phyloP scores from a whole-genome alignment of 1,140 invertebrate species.

The Nebria ingens region DNA sequence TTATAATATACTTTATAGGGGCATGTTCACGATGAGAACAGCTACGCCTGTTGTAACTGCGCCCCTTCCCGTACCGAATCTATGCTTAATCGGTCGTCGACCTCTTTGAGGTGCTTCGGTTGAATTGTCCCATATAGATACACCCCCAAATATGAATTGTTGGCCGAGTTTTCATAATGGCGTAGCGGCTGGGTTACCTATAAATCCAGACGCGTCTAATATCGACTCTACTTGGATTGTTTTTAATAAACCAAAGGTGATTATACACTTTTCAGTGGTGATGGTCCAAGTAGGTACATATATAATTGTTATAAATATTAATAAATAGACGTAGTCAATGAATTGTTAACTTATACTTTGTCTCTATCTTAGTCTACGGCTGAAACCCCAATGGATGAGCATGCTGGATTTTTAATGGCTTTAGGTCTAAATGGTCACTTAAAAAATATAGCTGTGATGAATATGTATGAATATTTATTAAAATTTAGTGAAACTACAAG shows the following conservation, averaged over 20 bases:
- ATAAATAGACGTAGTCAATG: too few species aligned
- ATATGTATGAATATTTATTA: constrained; percentile 80
- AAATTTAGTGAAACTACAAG: constrained; percentile 87
- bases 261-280: background rate
- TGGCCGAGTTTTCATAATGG: constrained; percentile 97
- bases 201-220: constrained; percentile 56
- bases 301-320: too few species aligned
- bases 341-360: too few species aligned
- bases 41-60: constrained; percentile 74
- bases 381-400: constrained; percentile 73
- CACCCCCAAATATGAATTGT: constrained; percentile 76
- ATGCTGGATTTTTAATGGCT: constrained; percentile 91
- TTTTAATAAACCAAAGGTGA: constrained; percentile 78
- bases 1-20: too few species aligned
- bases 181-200: constrained; percentile 80
- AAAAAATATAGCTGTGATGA: constrained; percentile 71
- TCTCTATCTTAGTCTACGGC: constrained; percentile 35
- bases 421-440: constrained; percentile 88
- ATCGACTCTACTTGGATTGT: constrained; percentile 89
- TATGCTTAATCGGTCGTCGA: constrained; percentile 78
- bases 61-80: constrained; percentile 65
- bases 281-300: too few species aligned
- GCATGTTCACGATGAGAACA: constrained; percentile 83
- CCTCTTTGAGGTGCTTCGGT: constrained; percentile 71
- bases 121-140: constrained; percentile 78